Evolutionary conservation across 2,797 vertebrate genomes (phyloP), one percentile per base, ranked within the genome.

Genomic region (Gymnoscopelus microlampas): DNA sequence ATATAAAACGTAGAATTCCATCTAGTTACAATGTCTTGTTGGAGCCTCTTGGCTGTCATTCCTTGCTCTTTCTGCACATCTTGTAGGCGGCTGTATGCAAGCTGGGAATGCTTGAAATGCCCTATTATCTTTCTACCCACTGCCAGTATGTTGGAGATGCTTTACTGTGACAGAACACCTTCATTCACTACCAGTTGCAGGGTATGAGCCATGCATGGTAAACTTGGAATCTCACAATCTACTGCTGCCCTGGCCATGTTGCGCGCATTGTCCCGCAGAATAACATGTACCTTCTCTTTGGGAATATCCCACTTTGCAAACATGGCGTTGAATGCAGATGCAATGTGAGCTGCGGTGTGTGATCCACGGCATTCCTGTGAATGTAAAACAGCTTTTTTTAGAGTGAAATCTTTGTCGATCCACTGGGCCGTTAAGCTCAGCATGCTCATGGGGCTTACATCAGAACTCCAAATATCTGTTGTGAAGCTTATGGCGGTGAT

Each of bases 1-100:
- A 63, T 70, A 48, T 63, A 70, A 49, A 47, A 70, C 3, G 60
- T 63, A 1, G 51, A 54, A 55, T 61, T 70, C n/a, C n/a, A 39
- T 7, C 3, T 39, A 39, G 35, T 39, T 5, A 39, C 35, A 39
- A 39, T 39, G 35, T 7, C 35, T 5, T 39, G 35, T 39, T 39
- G 35, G 35, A 7, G 35, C 12, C 47, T 26, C 4, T 32, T 65
- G 24, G 13, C 15, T 32, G 23, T 32, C 57, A 35, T 59, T 5
- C 32, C 57, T 4, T 39, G 7, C 11, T 59, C 11, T 59, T 2
- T n/a, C 29, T 59, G 32, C 9, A n/a, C 9, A 32, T 32, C 57
- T 59, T 32, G 12, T 12, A 35, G 29, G 5, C 56, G 24, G 24
- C 23, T 29, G 26, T 15, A 11, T 5, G 23, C 57, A 39, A 58